phyloP scores from a whole-genome alignment of 2,113 vertebrate species.

The Gila orcuttii region DNA sequence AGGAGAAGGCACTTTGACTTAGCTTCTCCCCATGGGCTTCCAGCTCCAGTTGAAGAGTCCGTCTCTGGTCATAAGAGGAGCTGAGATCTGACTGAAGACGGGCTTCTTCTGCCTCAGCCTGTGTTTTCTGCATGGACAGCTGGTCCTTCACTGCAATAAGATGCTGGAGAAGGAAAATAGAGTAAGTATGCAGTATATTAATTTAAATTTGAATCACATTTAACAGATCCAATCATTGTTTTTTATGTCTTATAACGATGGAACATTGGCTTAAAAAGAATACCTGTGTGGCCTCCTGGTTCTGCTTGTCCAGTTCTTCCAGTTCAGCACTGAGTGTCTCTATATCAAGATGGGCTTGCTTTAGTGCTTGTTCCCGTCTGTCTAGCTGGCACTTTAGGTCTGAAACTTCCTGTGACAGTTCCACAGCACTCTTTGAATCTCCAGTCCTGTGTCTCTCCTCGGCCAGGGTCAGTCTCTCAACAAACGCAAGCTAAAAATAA shows the following conservation, averaged over 20 bases:
- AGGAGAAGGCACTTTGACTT: conserved; percentile 79
- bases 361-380: conserved; percentile 77
- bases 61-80: conserved; percentile 76
- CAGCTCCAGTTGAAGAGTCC: conserved; percentile 74
- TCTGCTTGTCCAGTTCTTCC: conserved; percentile 92
- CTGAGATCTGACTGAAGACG: conserved; percentile 77
- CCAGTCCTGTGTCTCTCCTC: conserved; percentile 42
- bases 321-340: conserved; percentile 82
- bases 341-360: conserved; percentile 79
- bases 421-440: conserved; percentile 10
- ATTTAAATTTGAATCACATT: not conserved
- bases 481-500: conserved; percentile 43
- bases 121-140: conserved; percentile 80
- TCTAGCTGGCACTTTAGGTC: conserved; percentile 80
- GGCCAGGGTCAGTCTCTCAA: conserved; percentile 62
- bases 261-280: not conserved
- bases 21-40: conserved; percentile 81
- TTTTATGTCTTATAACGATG: not conserved
- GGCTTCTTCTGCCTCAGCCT: conserved; percentile 73
- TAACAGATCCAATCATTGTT: not conserved
- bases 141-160: conserved; percentile 90
- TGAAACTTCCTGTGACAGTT: conserved; percentile 65
- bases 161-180: conserved; percentile 77
- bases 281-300: conserved; percentile 95
- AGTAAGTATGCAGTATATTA: conserved; percentile 15